phyloP scores from a whole-genome alignment of 2,113 vertebrate species.

The Chionis minor region DNA sequence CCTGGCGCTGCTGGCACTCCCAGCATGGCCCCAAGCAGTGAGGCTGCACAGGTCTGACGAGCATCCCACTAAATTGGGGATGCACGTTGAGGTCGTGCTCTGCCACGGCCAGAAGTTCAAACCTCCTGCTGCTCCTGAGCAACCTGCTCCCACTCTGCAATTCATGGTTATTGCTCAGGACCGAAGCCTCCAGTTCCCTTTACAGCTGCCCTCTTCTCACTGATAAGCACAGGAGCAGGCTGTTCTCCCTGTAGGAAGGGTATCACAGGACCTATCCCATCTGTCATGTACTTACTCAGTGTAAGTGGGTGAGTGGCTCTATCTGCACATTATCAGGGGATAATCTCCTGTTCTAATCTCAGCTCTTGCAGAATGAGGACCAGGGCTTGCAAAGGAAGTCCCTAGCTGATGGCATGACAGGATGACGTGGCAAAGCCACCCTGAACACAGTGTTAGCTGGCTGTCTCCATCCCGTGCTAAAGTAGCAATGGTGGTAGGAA shows the following conservation, averaged over 20 bases:
- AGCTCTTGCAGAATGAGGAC: neutral
- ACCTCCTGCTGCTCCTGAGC: neutral
- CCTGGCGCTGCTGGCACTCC: neutral
- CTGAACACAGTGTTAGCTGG: neutral
- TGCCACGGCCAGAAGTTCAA: neutral
- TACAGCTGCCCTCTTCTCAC: rapidly evolving
- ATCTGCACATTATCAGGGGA: neutral
- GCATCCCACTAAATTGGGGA: rapidly evolving
- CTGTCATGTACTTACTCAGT: neutral
- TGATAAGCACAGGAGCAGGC: rapidly evolving
- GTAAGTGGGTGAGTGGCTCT: neutral
- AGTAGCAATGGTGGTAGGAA: neutral
- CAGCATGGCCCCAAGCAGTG: rapidly evolving
- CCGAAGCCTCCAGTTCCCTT: too few species aligned
- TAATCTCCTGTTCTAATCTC: neutral
- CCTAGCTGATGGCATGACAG: neutral
- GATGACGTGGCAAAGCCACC: neutral
- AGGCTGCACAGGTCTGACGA: rapidly evolving
- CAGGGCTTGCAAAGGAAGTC: neutral
- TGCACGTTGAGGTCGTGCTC: rapidly evolving
- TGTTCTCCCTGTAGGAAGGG: neutral
- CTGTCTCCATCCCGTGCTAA: neutral
- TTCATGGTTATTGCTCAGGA: neutral
- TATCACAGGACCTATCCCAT: neutral
- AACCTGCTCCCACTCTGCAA: neutral